phyloP scores from a whole-genome alignment of 2,113 vertebrate genomes.

The Lichenostomus cassidix region DNA sequence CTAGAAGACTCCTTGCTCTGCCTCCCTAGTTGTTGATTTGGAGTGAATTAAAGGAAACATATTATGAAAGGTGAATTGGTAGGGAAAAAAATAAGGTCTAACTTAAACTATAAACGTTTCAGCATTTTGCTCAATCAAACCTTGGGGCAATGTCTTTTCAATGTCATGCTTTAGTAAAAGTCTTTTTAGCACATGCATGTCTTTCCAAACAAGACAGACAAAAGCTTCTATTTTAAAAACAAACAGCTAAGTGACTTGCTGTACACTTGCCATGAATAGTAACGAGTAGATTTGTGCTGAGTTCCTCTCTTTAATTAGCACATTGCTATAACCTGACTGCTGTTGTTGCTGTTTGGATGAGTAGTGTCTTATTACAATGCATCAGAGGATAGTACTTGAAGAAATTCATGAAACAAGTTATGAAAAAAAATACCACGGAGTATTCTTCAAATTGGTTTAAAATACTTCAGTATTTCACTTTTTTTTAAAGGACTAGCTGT shows the following conservation, averaged over 20 bases:
- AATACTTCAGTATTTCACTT: background rate
- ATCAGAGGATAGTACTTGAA: background rate
- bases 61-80: slow-evolving; percentile 33
- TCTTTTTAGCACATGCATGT: slow-evolving; percentile 31
- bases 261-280: slow-evolving; percentile 65
- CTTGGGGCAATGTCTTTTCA: slow-evolving; percentile 59
- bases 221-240: slow-evolving; percentile 67
- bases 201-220: slow-evolving; percentile 57
- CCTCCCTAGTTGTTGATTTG: slow-evolving; percentile 32
- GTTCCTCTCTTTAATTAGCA: slow-evolving; percentile 68
- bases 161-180: slow-evolving; percentile 62
- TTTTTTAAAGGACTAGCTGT: background rate
- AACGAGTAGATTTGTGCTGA: slow-evolving; percentile 34
- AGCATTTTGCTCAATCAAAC: slow-evolving; percentile 51
- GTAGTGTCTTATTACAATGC: background rate
- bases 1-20: background rate
- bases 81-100: background rate
- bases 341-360: background rate
- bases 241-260: slow-evolving; percentile 65
- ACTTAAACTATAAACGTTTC: slow-evolving; percentile 51
- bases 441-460: background rate
- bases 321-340: slow-evolving; percentile 9
- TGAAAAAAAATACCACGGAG: background rate
- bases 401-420: background rate
- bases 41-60: slow-evolving; percentile 40